Conservation (phyloP, 64 coral and sea anemone genomes). For the Pocillopora verrucosa region DNA sequence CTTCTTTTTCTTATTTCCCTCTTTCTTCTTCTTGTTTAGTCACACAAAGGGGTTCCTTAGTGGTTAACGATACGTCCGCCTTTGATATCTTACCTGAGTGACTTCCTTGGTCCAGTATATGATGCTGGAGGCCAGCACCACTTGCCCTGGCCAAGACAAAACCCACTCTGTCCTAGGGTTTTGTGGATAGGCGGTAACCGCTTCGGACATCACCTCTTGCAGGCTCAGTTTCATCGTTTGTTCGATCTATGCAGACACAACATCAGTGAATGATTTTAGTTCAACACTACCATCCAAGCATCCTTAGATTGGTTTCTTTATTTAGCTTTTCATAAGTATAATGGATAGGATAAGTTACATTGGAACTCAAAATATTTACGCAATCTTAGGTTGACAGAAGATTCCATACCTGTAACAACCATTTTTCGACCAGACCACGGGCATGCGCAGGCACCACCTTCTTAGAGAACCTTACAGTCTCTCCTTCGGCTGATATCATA, state of each 20-base stretch:
- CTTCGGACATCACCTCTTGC: constrained; percentile 84
- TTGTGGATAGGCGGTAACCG: constrained; percentile 70
- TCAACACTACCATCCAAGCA: too few species aligned
- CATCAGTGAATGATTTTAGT: background rate
- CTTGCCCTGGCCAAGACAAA: constrained; percentile 90
- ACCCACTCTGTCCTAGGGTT: constrained; percentile 93
- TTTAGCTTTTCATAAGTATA: too few species aligned
- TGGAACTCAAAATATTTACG: background rate
- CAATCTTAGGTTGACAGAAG: background rate
- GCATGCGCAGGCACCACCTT: constrained; percentile 80
- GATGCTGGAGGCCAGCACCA: constrained; percentile 86
- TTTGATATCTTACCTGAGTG: constrained; percentile 52
- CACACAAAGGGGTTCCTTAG: background rate
- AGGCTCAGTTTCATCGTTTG: constrained; percentile 92
- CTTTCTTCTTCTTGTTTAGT: too few species aligned
- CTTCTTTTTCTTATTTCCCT: too few species aligned
- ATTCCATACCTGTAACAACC: constrained; percentile 78
- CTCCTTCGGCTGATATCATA: constrained; percentile 93
- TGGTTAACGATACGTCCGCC: background rate
- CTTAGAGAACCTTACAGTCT: constrained; percentile 73
- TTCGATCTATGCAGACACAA: constrained; percentile 67
- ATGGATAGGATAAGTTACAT: too few species aligned
- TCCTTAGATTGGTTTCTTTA: too few species aligned
- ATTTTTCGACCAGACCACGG: constrained; percentile 89
- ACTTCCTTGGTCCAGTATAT: constrained; percentile 97